Conservation (phyloP, 2,113 vertebrate genomes). For the Callipepla squamata region DNA sequence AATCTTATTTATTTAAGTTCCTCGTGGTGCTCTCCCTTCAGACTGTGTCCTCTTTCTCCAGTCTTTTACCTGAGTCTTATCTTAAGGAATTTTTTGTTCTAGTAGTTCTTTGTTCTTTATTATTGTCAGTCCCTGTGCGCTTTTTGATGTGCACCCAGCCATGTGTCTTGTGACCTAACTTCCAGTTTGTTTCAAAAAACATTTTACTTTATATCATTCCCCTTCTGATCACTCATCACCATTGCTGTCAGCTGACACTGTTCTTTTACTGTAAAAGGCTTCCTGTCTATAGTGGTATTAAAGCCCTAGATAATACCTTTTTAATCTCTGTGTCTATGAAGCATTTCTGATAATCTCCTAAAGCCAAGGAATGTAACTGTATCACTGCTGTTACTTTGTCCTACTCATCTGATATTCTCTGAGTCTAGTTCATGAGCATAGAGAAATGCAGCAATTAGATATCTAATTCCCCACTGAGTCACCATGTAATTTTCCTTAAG, state of each 20-base stretch:
- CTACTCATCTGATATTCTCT: not conserved
- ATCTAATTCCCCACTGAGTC: not conserved
- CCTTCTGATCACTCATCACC: not conserved
- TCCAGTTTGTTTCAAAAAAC: not conserved
- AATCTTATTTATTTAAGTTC: not conserved
- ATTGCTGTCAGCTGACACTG: not conserved
- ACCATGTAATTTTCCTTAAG: not conserved
- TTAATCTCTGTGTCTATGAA: not conserved
- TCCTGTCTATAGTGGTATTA: not conserved
- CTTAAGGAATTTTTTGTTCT: not conserved
- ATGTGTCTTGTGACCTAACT: not conserved
- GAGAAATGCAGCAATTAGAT: not conserved
- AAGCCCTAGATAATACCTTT: not conserved
- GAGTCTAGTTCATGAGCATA: not conserved
- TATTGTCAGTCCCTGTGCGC: fast-evolving
- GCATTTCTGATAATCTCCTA: not conserved
- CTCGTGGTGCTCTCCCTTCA: fast-evolving
- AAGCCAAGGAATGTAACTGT: not conserved
- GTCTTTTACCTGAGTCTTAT: not conserved
- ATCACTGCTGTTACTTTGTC: not conserved
- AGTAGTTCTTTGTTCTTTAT: not conserved
- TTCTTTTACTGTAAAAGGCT: not conserved
- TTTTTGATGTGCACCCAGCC: not conserved
- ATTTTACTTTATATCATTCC: not conserved
- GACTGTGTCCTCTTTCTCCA: not conserved